A percentile compares a stretch with the other conserved stretches of the same genome.
phyloP scores from a whole-genome alignment of 2,888 invertebrate species.

The Neocrepidodera transversa region DNA sequence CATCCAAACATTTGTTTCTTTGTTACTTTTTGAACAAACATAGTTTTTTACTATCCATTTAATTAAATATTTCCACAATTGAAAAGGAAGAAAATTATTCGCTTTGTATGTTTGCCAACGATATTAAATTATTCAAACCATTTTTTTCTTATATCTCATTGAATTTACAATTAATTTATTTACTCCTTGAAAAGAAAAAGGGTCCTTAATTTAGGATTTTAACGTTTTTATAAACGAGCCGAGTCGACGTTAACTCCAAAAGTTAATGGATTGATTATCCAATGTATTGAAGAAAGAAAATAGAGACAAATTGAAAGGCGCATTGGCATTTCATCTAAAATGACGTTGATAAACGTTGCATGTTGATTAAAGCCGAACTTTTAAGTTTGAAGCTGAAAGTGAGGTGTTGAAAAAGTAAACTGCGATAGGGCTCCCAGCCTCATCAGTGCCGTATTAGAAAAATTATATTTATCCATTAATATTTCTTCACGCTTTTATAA shows the following conservation, averaged over 20 bases:
- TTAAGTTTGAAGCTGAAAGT: constrained; percentile 26
- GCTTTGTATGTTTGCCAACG: too few relatives aligned
- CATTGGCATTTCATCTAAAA: constrained; percentile 3
- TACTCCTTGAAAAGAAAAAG: constrained; percentile 2
- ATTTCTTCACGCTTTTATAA: too few relatives aligned
- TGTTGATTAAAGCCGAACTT: constrained; percentile 9
- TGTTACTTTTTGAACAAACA: too few relatives aligned
- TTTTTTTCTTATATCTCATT: constrained; percentile 1
- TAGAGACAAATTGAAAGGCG: constrained; percentile 14
- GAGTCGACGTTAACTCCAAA: constrained; percentile 11
- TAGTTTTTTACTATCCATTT: too few relatives aligned
- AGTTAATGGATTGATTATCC: constrained; percentile 16
- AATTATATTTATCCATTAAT: too few relatives aligned
- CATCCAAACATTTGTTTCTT: too few relatives aligned
- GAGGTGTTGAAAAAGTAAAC: constrained; percentile 23
- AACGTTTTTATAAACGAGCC: background rate
- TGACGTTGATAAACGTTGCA: constrained; percentile 11
- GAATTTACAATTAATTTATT: constrained; percentile 17
- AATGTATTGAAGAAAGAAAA: constrained; percentile 14
- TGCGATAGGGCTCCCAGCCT: background rate
- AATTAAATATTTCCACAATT: too few relatives aligned
- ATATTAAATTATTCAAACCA: too few relatives aligned
- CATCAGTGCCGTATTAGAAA: background rate
- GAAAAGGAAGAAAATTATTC: too few relatives aligned
- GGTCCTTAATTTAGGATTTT: constrained; percentile 10